Evolutionary conservation across 2,797 vertebrate species (phyloP), one percentile per base, ranked within the genome.

Genomic region (Epinephelus coioides): DNA sequence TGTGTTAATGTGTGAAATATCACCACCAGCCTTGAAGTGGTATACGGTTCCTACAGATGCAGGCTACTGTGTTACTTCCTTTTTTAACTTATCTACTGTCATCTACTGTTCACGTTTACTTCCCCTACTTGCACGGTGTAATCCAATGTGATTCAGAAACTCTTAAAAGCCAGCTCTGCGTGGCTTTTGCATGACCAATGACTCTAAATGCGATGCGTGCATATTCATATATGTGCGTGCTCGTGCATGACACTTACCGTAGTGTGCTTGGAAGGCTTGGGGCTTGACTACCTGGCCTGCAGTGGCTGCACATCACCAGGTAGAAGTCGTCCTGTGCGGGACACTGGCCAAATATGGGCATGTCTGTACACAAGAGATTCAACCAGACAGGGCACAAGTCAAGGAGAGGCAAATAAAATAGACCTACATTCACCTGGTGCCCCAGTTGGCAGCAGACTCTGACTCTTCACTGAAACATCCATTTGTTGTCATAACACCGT

Each of bases 251-350:
- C 27, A 96, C 98, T 98, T 97, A 99, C 98, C 98, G 76, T 97
- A 99, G 95, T 99, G 98, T 96, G 98, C 98, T 95, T 99, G 98
- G 97, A 99, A 99, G 96, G 98, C 98, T 96, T 99, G 98, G 87
- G 98, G 98, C 95, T 99, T 99, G 93, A 99, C 97, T 91, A 99
- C 97, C 96, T 99, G 97, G 95, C 97, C 95, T n/a, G 95, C 98
- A 99, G 94, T 99, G 97, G 92, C 95, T 98, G 96, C 98, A 99
- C 96, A 99, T 98, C 95, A 99, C 98, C 96, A 99, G 97, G 96
- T 97, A 99, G 96, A 99, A 99, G 94, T 99, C 98, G 89, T 99
- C 98, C 88, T 99, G 97, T 88, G 98, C 97, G 64, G 98, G 98
- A 95, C 97, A 99, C 93, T 99, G 97, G 95, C 98, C 98, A 95